phyloP scores from a whole-genome alignment of 2,113 vertebrate genomes.

The Noctilio leporinus region DNA sequence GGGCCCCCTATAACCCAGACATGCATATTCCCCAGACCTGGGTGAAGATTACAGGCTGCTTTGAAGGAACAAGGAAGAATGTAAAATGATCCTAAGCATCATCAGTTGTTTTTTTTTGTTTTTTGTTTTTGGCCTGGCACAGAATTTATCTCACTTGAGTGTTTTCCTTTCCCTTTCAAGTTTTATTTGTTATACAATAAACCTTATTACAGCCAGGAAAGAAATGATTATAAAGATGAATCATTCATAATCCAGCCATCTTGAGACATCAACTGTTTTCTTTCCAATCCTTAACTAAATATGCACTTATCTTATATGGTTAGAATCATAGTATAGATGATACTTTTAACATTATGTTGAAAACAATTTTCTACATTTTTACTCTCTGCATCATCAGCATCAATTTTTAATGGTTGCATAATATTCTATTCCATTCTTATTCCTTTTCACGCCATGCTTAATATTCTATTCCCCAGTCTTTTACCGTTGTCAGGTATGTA shows the following conservation, averaged over 20 bases:
- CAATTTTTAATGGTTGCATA: background rate
- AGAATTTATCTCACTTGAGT: background rate
- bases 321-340: background rate
- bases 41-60: background rate
- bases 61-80: background rate
- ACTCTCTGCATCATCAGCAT: background rate
- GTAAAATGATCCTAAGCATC: background rate
- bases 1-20: background rate
- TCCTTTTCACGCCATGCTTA: background rate
- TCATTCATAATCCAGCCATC: background rate
- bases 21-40: background rate
- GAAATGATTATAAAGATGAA: background rate
- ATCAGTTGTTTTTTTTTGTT: background rate
- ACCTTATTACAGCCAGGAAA: background rate
- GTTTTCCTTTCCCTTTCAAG: background rate
- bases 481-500: background rate
- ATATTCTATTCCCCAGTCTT: background rate
- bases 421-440: background rate
- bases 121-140: no score
- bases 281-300: background rate
- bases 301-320: background rate
- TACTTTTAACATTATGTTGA: background rate
- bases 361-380: background rate
- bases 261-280: background rate
- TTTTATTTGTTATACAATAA: slow-evolving; percentile 31